phyloP scores from a whole-genome alignment of 2,797 vertebrate genomes.

The Tokudaia muenninki region DNA sequence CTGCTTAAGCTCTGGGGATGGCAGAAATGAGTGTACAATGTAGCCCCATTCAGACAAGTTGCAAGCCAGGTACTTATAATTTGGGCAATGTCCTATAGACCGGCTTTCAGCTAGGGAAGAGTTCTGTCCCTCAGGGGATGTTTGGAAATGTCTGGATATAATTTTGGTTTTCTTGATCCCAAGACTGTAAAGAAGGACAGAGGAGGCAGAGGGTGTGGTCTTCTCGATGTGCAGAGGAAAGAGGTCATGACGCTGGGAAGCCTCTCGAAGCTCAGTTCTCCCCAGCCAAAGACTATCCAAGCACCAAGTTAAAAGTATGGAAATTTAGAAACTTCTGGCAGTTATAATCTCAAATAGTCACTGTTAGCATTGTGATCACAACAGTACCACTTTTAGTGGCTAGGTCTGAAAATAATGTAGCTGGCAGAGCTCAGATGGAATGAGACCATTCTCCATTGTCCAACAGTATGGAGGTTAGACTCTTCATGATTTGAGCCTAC shows the following conservation, averaged over 20 bases:
- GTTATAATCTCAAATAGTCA: background rate
- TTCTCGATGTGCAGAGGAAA: background rate
- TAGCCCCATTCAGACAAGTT: background rate
- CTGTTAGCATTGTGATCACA: constrained; percentile 32
- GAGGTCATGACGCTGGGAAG: background rate
- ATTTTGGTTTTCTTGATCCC: background rate
- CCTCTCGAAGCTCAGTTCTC: background rate
- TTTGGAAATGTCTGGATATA: background rate
- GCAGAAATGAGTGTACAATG: background rate
- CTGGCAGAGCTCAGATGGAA: constrained; percentile 1
- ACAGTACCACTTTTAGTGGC: background rate
- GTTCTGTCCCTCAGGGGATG: background rate
- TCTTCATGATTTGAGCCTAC: background rate
- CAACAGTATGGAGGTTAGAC: background rate
- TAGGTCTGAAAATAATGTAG: background rate
- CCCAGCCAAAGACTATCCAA: background rate
- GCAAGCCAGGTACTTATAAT: background rate
- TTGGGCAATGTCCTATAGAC: background rate
- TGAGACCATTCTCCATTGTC: background rate
- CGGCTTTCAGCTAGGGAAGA: background rate
- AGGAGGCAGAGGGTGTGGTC: background rate
- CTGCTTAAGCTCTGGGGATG: background rate
- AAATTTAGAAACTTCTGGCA: constrained; percentile 33
- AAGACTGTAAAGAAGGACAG: background rate
- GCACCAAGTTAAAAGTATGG: background rate